Percentiles rank a stretch among this genome's conserved stretches.
Conservation (phyloP, 2,797 vertebrate genomes). For the Sebastes matsubarae region DNA sequence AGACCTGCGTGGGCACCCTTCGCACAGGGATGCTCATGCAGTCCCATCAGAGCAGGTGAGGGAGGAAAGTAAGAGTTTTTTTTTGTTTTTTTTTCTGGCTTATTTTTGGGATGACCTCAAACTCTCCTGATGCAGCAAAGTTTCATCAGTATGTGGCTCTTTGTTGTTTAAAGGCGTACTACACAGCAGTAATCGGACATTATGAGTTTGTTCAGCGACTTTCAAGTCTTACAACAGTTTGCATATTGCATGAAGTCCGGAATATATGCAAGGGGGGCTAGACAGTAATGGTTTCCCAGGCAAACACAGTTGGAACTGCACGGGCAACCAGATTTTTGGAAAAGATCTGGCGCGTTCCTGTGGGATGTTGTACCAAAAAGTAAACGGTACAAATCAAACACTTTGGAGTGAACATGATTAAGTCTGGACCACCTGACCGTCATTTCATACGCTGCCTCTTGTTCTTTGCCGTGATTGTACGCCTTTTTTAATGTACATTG, state of each 20-base stretch:
- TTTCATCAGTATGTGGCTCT: constrained; percentile 7
- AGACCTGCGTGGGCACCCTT: constrained; percentile 47
- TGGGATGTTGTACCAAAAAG: neutral
- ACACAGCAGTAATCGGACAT: neutral
- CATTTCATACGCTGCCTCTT: neutral
- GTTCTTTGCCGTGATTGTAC: neutral
- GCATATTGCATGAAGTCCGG: neutral
- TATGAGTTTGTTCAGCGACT: neutral
- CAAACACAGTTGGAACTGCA: neutral
- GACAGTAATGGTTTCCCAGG: neutral
- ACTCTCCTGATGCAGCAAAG: constrained; percentile 41
- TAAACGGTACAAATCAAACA: neutral
- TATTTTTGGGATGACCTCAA: constrained; percentile 55
- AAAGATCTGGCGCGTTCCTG: neutral
- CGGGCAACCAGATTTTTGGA: neutral
- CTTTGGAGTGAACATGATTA: neutral
- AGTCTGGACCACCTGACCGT: neutral
- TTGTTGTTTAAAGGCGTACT: constrained; percentile 7
- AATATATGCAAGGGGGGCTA: neutral
- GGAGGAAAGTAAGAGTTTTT: neutral
- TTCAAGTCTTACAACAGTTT: neutral
- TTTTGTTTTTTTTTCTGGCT: neutral
- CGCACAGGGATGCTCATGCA: neutral
- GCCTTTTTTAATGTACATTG: neutral
- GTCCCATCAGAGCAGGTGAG: constrained; percentile 55